phyloP scores from a whole-genome alignment of 1,140 invertebrate species.

The Akabosia matsudoensis region DNA sequence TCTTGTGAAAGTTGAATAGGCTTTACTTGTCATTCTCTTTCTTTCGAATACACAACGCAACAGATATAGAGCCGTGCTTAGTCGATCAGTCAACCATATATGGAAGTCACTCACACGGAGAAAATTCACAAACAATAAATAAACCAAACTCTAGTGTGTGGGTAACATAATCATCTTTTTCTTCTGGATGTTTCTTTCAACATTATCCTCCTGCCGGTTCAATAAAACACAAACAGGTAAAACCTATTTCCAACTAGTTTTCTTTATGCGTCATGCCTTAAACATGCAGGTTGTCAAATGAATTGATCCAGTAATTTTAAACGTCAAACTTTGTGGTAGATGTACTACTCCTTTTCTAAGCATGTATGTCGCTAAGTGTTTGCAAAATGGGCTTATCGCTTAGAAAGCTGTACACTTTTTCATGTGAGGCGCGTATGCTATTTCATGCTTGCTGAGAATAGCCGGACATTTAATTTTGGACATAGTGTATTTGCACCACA shows the following conservation, averaged over 20 bases:
- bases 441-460: no score
- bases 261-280: background rate
- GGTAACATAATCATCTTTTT: background rate
- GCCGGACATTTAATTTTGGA: no score
- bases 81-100: background rate
- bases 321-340: no score
- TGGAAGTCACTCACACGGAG: background rate
- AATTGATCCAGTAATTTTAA: no score
- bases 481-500: no score
- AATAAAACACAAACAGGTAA: background rate
- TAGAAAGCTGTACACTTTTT: no score
- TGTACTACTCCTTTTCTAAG: no score
- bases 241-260: background rate
- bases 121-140: background rate
- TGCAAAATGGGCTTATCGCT: no score
- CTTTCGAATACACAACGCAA: background rate
- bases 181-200: no score
- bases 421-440: no score
- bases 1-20: background rate
- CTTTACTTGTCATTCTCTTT: slow-evolving; percentile 5
- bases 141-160: background rate
- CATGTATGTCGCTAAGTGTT: no score
- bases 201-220: background rate
- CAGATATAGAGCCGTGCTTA: background rate
- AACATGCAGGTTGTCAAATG: no score